Percentiles rank a stretch among this genome's conserved stretches.
These are phyloP conservation scores for Brachionus asplanchnoidis DNA, from an alignment of 1,140 invertebrate species.

Conservation along the genomic window DNA sequence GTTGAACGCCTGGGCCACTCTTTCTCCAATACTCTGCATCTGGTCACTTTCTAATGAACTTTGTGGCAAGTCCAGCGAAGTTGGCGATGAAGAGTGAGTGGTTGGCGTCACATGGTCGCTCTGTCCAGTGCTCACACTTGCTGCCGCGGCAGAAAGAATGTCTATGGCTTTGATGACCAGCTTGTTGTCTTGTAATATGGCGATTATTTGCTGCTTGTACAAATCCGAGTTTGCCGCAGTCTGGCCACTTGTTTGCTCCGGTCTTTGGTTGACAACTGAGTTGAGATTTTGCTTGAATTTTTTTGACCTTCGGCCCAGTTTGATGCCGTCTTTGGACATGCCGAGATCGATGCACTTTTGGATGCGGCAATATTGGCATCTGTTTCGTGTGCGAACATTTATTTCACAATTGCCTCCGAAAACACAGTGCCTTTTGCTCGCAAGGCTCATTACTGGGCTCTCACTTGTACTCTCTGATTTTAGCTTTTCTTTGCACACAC, in stretches of 20 bases:
- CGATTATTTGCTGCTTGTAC: slow-evolving; percentile 14
- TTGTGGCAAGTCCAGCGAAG: no score
- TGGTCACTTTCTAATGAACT: not conserved
- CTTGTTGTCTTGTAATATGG: slow-evolving; percentile 30
- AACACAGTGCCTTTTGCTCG: slow-evolving; percentile 43
- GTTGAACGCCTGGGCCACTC: not conserved
- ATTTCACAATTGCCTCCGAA: slow-evolving; percentile 38
- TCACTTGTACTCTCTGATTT: not conserved
- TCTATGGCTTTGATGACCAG: slow-evolving; percentile 20
- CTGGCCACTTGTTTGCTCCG: not conserved
- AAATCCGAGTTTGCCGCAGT: not conserved
- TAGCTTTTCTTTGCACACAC: slow-evolving; percentile 46
- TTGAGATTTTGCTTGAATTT: slow-evolving; percentile 59
- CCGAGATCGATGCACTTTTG: slow-evolving; percentile 97
- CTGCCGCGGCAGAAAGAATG: slow-evolving; percentile 15
- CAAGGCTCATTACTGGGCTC: slow-evolving; percentile 47
- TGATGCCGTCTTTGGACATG: slow-evolving; percentile 99
- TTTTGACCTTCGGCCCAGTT: slow-evolving; percentile 99
- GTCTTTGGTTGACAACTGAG: not conserved
- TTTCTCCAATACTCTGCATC: not conserved
- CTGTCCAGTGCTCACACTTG: not conserved
- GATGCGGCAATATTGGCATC: slow-evolving; percentile 97
- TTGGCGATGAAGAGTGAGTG: not conserved
- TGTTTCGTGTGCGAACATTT: slow-evolving; percentile 71
- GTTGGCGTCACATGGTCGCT: not conserved